Percentiles rank a stretch among this genome's conserved stretches.
phyloP scores from a whole-genome alignment of 2,888 invertebrate species.

The Pemphredon lugubris region DNA sequence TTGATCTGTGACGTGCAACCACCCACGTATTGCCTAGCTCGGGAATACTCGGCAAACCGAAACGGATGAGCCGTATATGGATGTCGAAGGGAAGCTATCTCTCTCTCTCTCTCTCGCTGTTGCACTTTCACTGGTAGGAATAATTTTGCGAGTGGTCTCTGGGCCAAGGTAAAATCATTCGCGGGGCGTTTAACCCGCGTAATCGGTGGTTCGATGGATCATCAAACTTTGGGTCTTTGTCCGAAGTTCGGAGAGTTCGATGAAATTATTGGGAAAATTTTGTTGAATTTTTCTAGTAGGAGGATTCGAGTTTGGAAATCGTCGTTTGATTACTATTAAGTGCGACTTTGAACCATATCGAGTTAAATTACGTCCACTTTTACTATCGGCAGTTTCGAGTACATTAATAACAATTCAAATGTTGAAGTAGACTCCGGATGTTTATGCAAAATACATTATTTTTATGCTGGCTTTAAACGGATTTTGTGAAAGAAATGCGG shows the following conservation, averaged over 20 bases:
- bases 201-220: background rate
- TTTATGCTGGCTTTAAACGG: no score
- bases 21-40: conserved; percentile 52
- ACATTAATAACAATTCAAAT: no score
- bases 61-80: background rate
- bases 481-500: no score
- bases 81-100: conserved; percentile 21
- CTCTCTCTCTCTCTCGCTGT: conserved; percentile 22
- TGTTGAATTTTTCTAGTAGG: no score
- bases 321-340: no score
- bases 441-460: no score
- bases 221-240: background rate
- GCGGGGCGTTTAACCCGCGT: background rate
- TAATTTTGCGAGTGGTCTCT: conserved; percentile 29
- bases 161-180: conserved; percentile 30
- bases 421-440: no score
- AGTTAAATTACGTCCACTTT: no score
- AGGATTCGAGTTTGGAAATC: no score
- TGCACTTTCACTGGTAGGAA: conserved; percentile 31
- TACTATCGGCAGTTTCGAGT: no score
- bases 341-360: no score
- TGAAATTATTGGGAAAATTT: background rate
- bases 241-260: background rate
- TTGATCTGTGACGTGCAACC: conserved; percentile 61
- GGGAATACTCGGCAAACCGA: background rate